Evolutionary conservation across 1,140 invertebrate genomes (phyloP).

Genomic region (Musca vetustissima): DNA sequence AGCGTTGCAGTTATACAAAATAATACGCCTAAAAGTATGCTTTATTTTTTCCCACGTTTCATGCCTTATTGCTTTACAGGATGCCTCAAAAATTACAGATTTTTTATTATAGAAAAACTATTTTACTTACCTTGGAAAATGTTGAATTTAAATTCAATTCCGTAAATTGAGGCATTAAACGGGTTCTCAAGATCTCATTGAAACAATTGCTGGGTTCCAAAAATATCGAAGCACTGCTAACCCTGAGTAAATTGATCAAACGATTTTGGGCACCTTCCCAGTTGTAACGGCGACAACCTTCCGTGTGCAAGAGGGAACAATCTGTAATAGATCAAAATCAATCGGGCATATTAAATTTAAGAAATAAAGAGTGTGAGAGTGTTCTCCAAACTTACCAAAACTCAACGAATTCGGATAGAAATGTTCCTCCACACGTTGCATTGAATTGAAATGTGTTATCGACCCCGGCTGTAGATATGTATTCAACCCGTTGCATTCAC

Average conservation of each 20-base stretch:
- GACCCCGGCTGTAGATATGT: constrained; percentile 46
- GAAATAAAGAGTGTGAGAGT: too few relatives aligned
- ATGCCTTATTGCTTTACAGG: too few relatives aligned
- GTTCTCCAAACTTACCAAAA: constrained; percentile 63
- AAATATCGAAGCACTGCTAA: constrained; percentile 65
- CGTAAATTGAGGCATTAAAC: constrained; percentile 65
- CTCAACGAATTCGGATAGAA: constrained; percentile 79
- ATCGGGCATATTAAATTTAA: too few relatives aligned
- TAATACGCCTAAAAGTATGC: too few relatives aligned
- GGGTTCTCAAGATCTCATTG: constrained; percentile 62
- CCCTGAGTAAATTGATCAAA: constrained; percentile 65
- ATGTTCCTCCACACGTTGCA: constrained; percentile 69
- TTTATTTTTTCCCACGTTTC: too few relatives aligned
- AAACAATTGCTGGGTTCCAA: constrained; percentile 67
- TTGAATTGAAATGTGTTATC: constrained; percentile 56
- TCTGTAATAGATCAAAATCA: constrained; percentile 53
- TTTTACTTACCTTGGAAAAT: constrained; percentile 42
- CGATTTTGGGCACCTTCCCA: constrained; percentile 69
- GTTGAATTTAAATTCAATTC: constrained; percentile 45
- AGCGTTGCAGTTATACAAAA: too few relatives aligned
- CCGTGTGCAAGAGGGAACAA: constrained; percentile 58
- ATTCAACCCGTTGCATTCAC: constrained; percentile 40
- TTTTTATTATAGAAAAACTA: too few relatives aligned
- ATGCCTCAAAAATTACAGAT: too few relatives aligned
- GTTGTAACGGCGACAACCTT: constrained; percentile 57